Evolutionary conservation across 2,113 vertebrate species (phyloP).

Genomic region (Myotis davidii): DNA sequence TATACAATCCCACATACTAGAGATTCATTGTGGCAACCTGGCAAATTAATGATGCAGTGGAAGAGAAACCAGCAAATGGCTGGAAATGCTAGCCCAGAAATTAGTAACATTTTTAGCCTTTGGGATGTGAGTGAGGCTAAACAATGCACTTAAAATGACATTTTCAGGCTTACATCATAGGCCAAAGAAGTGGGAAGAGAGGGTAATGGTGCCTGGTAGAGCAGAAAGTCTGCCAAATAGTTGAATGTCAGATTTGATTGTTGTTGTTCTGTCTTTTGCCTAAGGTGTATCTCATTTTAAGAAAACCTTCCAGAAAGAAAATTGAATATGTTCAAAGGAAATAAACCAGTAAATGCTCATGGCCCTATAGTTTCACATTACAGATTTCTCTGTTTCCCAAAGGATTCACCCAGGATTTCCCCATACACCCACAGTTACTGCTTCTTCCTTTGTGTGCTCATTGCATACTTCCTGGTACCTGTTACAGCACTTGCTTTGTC

Average conservation of each 20-base stretch:
- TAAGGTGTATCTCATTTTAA: slow-evolving; percentile 37
- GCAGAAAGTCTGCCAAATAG: slow-evolving; percentile 7
- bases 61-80: slow-evolving; percentile 20
- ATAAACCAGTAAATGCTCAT: slow-evolving; percentile 25
- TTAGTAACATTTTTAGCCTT: slow-evolving; percentile 32
- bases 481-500: neutral
- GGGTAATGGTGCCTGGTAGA: neutral
- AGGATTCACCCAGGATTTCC: neutral
- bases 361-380: neutral
- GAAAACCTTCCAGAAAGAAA: neutral
- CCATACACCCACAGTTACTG: neutral
- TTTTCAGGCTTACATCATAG: slow-evolving; percentile 28
- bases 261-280: slow-evolving; percentile 37
- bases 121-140: slow-evolving; percentile 18
- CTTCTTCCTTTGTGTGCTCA: neutral
- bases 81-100: slow-evolving; percentile 9
- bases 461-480: neutral
- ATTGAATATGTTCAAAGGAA: slow-evolving; percentile 8
- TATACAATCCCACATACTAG: neutral
- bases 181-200: slow-evolving; percentile 17
- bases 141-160: neutral
- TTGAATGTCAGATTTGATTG: slow-evolving; percentile 43
- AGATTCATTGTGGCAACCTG: slow-evolving; percentile 28
- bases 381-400: slow-evolving; percentile 46
- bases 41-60: slow-evolving; percentile 41